Conservation (phyloP, 2,113 vertebrate genomes). For the Candoia aspera region DNA sequence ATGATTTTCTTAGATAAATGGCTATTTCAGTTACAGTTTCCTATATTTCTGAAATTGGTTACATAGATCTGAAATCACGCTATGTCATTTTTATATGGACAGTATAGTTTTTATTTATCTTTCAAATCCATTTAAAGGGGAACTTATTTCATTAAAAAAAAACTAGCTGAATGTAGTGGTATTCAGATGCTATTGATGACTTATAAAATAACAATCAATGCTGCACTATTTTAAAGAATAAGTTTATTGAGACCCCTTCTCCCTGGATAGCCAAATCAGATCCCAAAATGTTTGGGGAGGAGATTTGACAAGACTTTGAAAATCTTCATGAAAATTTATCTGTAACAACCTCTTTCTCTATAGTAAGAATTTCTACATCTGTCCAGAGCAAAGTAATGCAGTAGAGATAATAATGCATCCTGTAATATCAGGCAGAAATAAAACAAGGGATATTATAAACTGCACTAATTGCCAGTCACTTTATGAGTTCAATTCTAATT, state of each 20-base stretch:
- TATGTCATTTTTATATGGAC: neutral
- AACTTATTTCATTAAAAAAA: constrained; percentile 10
- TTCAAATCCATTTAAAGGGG: constrained; percentile 1
- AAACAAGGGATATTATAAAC: too few species aligned
- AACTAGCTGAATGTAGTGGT: neutral
- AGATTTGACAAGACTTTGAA: neutral
- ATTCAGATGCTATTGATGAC: neutral
- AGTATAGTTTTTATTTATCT: constrained; percentile 5
- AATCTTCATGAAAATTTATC: neutral
- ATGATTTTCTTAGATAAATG: neutral
- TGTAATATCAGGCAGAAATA: neutral
- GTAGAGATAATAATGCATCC: neutral
- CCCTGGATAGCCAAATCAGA: neutral
- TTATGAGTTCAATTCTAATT: too few species aligned
- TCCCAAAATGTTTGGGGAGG: neutral
- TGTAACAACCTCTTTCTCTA: neutral
- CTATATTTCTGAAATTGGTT: neutral
- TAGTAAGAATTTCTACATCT: neutral
- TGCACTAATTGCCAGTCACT: too few species aligned
- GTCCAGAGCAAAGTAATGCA: neutral
- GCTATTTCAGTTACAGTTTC: neutral
- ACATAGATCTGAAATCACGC: neutral
- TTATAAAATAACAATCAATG: neutral
- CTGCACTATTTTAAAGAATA: neutral
- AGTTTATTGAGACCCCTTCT: neutral